A percentile compares a stretch with the other conserved stretches of the same genome.
Evolutionary conservation across 2,113 vertebrate species (phyloP).

Genomic region (Phainopepla nitens): DNA sequence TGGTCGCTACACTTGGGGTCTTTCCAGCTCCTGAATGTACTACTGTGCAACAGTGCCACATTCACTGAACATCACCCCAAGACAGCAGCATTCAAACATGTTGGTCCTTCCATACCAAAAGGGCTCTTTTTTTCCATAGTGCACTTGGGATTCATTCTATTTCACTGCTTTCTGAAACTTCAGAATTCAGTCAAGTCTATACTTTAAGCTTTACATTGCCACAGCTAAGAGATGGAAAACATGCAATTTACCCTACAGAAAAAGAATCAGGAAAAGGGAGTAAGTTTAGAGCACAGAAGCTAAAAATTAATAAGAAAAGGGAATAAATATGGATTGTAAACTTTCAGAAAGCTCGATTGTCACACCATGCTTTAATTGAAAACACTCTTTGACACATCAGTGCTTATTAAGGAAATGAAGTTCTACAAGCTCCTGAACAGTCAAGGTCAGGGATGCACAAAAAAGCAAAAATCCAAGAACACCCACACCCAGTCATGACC

Average conservation of each 20-base stretch:
- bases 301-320: not conserved
- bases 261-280: not conserved
- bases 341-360: not conserved
- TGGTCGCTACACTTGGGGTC: not conserved
- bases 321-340: not conserved
- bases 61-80: not conserved
- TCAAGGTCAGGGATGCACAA: not conserved
- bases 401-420: not conserved
- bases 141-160: not conserved
- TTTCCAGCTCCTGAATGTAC: not conserved
- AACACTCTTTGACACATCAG: not conserved
- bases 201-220: not conserved
- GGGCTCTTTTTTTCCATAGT: not conserved
- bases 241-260: not conserved
- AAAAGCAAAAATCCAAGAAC: not conserved
- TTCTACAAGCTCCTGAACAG: not conserved
- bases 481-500: not conserved
- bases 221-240: not conserved
- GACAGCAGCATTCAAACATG: not conserved
- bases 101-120: not conserved
- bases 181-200: not conserved
- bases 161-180: not conserved
- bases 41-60: not conserved
- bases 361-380: not conserved
- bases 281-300: not conserved